These are phyloP conservation scores for Caerostris extrusa DNA, from an alignment of 1,140 invertebrate genomes.

Conservation along the genomic window DNA sequence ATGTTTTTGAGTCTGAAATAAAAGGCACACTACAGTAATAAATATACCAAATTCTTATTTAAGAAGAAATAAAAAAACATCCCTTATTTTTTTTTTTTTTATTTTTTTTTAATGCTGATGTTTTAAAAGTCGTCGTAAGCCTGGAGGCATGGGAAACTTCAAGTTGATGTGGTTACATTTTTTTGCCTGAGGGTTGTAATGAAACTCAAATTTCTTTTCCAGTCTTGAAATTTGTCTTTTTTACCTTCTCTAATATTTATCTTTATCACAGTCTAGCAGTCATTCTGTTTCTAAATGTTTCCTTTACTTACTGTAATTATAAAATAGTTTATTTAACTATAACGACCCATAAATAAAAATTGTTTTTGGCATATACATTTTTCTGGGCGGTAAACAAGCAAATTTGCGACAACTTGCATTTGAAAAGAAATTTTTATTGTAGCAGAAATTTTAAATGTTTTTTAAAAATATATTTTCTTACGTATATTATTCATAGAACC, in stretches of 20 bases:
- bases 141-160: neutral
- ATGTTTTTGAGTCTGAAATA: too few species aligned
- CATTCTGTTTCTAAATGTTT: neutral
- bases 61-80: neutral
- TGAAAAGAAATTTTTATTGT: too few species aligned
- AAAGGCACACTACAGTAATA: neutral
- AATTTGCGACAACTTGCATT: neutral
- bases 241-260: too few species aligned
- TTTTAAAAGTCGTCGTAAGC: neutral
- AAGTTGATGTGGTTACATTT: neutral
- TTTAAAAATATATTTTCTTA: too few species aligned
- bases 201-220: conserved; percentile 17
- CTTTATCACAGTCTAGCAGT: neutral
- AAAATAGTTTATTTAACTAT: neutral
- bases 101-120: too few species aligned
- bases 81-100: neutral
- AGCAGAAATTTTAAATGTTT: too few species aligned
- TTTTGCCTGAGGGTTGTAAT: neutral
- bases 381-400: too few species aligned
- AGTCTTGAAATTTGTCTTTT: neutral
- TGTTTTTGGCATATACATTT: neutral
- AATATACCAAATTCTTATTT: neutral
- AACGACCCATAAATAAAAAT: neutral
- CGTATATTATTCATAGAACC: too few species aligned
- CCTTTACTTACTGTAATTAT: neutral